These are phyloP conservation scores for Dyspetes luteomarginatus DNA, from an alignment of 2,888 invertebrate species.

Conservation along the genomic window DNA sequence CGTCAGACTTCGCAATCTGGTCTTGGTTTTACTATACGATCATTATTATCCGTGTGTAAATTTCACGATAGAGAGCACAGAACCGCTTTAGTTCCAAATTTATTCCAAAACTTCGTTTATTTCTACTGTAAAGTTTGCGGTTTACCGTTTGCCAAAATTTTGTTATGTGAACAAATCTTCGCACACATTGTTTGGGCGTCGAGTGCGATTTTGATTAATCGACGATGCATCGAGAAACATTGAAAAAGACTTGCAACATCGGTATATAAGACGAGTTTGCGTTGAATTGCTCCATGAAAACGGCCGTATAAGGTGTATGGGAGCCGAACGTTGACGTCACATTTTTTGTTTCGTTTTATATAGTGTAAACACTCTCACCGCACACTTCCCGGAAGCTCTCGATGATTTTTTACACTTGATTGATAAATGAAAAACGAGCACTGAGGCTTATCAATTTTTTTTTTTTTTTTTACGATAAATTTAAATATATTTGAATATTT, in stretches of 20 bases:
- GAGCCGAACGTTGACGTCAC: conserved; percentile 17
- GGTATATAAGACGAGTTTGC: conserved; percentile 13
- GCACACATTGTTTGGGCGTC: too few species aligned
- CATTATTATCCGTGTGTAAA: not conserved
- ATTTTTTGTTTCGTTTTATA: conserved; percentile 21
- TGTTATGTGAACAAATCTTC: conserved; percentile 12
- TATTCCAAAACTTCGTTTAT: not conserved
- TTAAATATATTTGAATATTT: too few species aligned
- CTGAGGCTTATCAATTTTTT: too few species aligned
- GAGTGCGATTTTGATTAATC: conserved; percentile 26
- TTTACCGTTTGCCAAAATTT: conserved; percentile 8
- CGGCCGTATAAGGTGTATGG: not conserved
- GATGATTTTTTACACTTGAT: conserved; percentile 11
- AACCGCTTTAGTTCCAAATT: not conserved
- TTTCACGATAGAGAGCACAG: not conserved
- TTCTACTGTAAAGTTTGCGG: not conserved
- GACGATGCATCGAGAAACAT: not conserved
- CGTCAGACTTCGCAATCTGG: conserved; percentile 23
- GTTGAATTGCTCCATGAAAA: not conserved
- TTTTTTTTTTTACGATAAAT: too few species aligned
- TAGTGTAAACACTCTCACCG: conserved; percentile 23
- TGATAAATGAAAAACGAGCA: not conserved
- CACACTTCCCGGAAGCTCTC: conserved; percentile 10
- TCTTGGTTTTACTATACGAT: not conserved
- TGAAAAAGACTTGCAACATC: not conserved